Conservation (phyloP, 2,113 vertebrate genomes). For the Sclerurus mexicanus region DNA sequence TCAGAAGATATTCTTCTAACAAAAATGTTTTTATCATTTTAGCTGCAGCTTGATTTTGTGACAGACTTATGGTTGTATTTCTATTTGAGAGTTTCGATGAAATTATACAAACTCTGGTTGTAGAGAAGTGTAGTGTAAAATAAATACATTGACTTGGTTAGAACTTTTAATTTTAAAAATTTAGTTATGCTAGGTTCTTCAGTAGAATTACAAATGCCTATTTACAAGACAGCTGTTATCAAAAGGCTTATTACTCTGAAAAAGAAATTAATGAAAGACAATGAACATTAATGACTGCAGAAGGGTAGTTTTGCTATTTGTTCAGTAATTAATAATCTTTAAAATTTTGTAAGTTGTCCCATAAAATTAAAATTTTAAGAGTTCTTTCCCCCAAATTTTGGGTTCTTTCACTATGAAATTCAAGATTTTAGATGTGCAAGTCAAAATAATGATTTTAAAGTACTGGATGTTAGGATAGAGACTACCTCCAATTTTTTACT, state of each 20-base stretch:
- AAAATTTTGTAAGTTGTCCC: not conserved
- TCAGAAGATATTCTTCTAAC: constrained; percentile 15
- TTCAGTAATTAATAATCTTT: not conserved
- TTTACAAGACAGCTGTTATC: not conserved
- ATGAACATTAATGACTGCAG: not conserved
- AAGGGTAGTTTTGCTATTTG: not conserved
- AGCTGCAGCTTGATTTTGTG: constrained; percentile 26
- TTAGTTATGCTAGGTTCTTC: not conserved
- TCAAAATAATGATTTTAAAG: not conserved
- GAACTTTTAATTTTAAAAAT: not conserved
- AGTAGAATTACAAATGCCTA: not conserved
- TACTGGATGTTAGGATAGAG: not conserved
- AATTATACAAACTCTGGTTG: not conserved
- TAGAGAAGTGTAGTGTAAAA: not conserved
- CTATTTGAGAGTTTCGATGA: not conserved
- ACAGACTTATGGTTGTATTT: constrained; percentile 42
- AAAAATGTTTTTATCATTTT: constrained; percentile 27
- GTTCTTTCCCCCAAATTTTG: not conserved
- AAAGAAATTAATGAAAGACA: not conserved
- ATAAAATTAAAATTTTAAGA: not conserved
- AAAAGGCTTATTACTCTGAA: not conserved
- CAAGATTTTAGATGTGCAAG: not conserved
- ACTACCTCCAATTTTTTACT: not conserved
- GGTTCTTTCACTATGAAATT: not conserved
- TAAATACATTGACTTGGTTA: not conserved